These are phyloP conservation scores for Cavia aperea DNA, from an alignment of 2,113 vertebrate genomes.

Conservation along the genomic window DNA sequence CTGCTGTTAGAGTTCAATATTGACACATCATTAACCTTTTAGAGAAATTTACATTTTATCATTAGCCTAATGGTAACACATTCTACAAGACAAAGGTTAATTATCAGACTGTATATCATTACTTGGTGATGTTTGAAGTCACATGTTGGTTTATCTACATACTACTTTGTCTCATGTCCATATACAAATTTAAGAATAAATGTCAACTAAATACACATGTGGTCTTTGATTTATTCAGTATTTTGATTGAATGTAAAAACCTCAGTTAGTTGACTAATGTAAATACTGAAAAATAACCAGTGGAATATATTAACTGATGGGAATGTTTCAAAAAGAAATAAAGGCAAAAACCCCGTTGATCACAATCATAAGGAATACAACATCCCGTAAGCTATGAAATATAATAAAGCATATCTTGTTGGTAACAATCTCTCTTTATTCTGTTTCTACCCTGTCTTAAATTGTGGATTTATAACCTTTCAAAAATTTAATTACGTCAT, in stretches of 20 bases:
- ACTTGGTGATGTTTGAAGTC: neutral
- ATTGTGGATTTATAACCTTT: neutral
- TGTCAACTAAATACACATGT: neutral
- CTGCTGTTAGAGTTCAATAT: neutral
- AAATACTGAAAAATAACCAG: neutral
- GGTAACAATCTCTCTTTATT: neutral
- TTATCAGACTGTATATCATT: neutral
- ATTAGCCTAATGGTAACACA: neutral
- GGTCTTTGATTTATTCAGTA: neutral
- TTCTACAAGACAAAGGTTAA: neutral
- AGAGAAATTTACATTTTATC: neutral
- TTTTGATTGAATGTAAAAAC: neutral
- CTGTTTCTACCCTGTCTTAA: neutral
- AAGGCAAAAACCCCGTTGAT: neutral
- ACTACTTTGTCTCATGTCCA: neutral
- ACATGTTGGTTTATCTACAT: neutral
- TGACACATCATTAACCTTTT: neutral
- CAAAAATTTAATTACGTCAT: neutral
- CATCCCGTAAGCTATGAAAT: neutral
- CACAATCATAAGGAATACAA: neutral
- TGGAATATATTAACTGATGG: neutral
- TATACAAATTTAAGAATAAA: neutral
- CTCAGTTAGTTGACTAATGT: neutral
- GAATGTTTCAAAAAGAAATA: neutral
- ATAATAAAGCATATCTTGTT: neutral